These are phyloP conservation scores for Minunthozetes semirufus DNA, from an alignment of 2,888 invertebrate species.

Conservation along the genomic window DNA sequence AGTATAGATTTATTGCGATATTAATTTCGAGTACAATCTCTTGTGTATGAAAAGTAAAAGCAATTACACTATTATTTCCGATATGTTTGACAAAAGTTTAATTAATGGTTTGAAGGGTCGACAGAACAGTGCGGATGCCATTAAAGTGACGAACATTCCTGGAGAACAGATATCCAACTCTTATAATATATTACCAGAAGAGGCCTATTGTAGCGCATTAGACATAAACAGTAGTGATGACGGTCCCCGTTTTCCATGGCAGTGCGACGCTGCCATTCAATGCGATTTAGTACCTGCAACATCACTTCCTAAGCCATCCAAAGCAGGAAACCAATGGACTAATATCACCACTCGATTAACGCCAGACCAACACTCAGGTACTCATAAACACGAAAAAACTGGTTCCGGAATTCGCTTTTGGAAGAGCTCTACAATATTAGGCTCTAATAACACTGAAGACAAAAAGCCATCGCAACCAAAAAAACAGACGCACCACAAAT, in stretches of 20 bases:
- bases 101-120: conserved; percentile 1
- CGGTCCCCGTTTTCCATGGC: conserved; percentile 44
- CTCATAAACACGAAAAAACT: background rate
- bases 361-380: conserved; percentile 6
- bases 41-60: no score
- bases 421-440: conserved; percentile 35
- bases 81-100: background rate
- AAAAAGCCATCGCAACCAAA: background rate
- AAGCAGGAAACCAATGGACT: background rate
- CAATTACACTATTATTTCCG: no score
- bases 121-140: conserved; percentile 34
- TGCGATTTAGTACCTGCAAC: conserved; percentile 39
- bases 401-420: conserved; percentile 33
- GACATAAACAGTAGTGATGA: conserved; percentile 43
- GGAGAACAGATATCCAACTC: conserved; percentile 38
- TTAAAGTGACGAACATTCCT: conserved; percentile 27
- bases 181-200: conserved; percentile 41
- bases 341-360: conserved; percentile 1
- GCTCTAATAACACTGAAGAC: background rate
- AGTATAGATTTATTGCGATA: no score
- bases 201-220: conserved; percentile 43
- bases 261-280: conserved; percentile 43
- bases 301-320: background rate
- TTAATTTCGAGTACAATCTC: no score
- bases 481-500: conserved; percentile 19